These are phyloP conservation scores for Lasioglossum marginatum DNA, from an alignment of 2,888 invertebrate genomes.

Conservation along the genomic window DNA sequence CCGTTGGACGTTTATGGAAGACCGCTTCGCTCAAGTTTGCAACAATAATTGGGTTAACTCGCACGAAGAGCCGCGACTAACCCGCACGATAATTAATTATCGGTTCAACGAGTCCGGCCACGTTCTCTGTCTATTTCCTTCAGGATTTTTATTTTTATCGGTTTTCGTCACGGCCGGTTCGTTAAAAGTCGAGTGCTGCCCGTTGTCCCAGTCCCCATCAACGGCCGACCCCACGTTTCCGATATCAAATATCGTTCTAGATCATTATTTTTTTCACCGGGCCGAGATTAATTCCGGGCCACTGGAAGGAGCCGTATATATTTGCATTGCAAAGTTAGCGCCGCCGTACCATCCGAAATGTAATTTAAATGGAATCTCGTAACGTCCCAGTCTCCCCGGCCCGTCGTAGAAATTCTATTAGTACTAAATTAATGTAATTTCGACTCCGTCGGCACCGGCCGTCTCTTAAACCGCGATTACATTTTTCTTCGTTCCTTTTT, in stretches of 20 bases:
- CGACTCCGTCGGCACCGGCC: background rate
- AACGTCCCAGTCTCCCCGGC: background rate
- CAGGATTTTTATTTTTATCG: background rate
- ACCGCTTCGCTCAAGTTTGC: constrained; percentile 8
- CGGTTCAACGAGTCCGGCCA: constrained; percentile 9
- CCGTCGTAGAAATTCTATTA: constrained; percentile 23
- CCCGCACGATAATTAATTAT: constrained; percentile 51
- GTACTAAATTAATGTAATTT: constrained; percentile 30
- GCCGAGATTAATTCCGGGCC: constrained; percentile 33
- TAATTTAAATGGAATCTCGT: constrained; percentile 40
- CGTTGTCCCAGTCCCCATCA: background rate
- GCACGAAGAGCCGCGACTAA: constrained; percentile 27
- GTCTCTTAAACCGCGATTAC: constrained; percentile 22
- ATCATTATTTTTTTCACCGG: constrained; percentile 39
- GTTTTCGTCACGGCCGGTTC: constrained; percentile 35
- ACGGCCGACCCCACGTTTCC: constrained; percentile 2
- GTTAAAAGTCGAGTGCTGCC: constrained; percentile 27
- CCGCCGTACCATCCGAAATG: constrained; percentile 16
- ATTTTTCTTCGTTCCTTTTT: background rate
- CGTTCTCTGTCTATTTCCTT: background rate
- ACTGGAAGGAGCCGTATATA: constrained; percentile 15
- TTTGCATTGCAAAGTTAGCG: constrained; percentile 49
- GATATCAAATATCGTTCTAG: constrained; percentile 51
- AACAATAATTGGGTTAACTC: constrained; percentile 49
- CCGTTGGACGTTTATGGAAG: constrained; percentile 31